Base-by-base conservation (phyloP, 2,888 invertebrate species). In the Phortica magna region DNA sequence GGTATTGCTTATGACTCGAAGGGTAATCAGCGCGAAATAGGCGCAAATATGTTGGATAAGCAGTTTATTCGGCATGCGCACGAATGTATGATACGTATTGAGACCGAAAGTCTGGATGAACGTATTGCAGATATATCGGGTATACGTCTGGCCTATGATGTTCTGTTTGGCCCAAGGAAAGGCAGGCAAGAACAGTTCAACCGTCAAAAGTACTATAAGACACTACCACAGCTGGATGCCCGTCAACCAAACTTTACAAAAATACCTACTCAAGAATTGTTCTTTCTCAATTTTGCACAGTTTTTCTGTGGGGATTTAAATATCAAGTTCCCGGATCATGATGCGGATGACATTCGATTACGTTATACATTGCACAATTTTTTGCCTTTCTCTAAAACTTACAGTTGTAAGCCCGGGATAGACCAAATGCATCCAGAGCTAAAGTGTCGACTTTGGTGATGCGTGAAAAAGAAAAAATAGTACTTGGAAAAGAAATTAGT, bases 211-310 rank as follows among this genome's bases (percentile, higher is more conserved):
- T 31, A 31, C 5, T 31, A 31, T 48, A 14, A 48, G 2, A 14
- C 48, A 22, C 5, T 19, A 22, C 48, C 2, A 1, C 42, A n/a
- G 22, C 22, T 68, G 10, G 31, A 55, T n/a, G n/a, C 12, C 7
- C 9, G 55, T 4, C 80, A 79, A 22, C 82, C 81, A 0, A 64
- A 31, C 2, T 84, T 85, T 10, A 80, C 82, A 0, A n/a, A 17
- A 5, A 59, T 79, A 9, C 10, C 82, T 0, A 79, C 79, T 5
- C 79, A 81, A 17, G 80, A 84, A 7, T 73, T 87, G 0, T 91
- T 90, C 74, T 91, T 89, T n/a, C 80, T 90, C 0, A 89, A 82
- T 59, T 14, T 84, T 17, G 90, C 90, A 0, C 91, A 91, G 31
- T 89, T 90, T 71, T 91, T 91, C 64, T 91, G 91, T 59, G 89